Evolutionary conservation across 2,888 invertebrate species (phyloP).

Genomic region (Acrobasis repandana): DNA sequence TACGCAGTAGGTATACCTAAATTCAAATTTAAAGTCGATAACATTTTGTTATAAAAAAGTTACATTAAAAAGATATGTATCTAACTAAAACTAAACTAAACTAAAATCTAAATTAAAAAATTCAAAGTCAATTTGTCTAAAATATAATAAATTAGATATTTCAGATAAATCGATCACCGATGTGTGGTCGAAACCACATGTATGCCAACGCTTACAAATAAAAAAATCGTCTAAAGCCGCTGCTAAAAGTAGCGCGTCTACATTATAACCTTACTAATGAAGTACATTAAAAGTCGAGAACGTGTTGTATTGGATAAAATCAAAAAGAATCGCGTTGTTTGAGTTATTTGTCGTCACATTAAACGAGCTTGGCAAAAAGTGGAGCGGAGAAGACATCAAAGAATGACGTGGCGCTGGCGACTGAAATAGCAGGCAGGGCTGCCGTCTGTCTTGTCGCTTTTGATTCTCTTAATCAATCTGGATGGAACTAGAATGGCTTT

Average conservation of each 20-base stretch:
- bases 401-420: slow-evolving; percentile 66
- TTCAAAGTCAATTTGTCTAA: too few species aligned
- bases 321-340: slow-evolving; percentile 71
- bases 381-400: slow-evolving; percentile 71
- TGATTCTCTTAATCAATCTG: slow-evolving; percentile 5
- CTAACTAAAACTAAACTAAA: too few species aligned
- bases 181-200: too few species aligned
- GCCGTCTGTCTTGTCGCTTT: slow-evolving; percentile 30
- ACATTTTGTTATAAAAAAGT: too few species aligned
- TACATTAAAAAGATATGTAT: too few species aligned
- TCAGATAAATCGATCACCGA: too few species aligned
- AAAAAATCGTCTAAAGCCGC: slow-evolving; percentile 6
- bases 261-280: slow-evolving; percentile 59
- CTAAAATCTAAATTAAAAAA: too few species aligned
- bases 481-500: not conserved
- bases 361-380: slow-evolving; percentile 77
- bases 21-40: too few species aligned
- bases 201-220: not conserved
- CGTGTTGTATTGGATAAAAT: slow-evolving; percentile 66
- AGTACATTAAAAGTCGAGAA: slow-evolving; percentile 67
- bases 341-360: slow-evolving; percentile 81
- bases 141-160: too few species aligned
- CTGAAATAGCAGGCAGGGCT: slow-evolving; percentile 70
- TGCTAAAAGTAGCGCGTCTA: slow-evolving; percentile 36
- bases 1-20: too few species aligned